phyloP scores from a whole-genome alignment of 23 tunicate genomes.

The Corella eumyota region DNA sequence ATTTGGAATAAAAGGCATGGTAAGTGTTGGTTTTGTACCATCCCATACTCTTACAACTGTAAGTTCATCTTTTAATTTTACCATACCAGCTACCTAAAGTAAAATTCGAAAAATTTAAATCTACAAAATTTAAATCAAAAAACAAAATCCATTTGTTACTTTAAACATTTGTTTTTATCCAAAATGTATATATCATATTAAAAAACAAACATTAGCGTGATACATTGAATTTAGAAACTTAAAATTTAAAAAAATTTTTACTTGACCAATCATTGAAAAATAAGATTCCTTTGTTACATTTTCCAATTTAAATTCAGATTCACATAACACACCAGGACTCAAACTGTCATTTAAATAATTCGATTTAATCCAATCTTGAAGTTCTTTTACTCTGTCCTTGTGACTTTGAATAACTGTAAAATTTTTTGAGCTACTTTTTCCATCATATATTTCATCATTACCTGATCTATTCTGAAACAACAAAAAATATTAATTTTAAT shows the following conservation, averaged over 20 bases:
- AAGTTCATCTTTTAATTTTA: neutral
- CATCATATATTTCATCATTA: slow-evolving; percentile 1
- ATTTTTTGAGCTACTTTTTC: slow-evolving; percentile 4
- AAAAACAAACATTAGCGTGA: too few species aligned
- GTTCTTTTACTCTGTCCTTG: slow-evolving; percentile 1
- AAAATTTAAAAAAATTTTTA: neutral
- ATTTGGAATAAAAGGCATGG: too few species aligned
- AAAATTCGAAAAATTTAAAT: neutral
- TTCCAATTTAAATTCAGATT: neutral
- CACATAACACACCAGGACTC: neutral
- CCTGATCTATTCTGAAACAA: too few species aligned
- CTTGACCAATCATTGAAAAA: slow-evolving; percentile 25
- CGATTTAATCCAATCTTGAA: slow-evolving; percentile 18
- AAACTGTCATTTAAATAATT: neutral
- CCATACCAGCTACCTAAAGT: neutral
- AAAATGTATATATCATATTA: too few species aligned
- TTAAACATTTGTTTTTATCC: too few species aligned
- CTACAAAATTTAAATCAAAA: neutral
- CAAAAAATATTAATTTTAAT: too few species aligned
- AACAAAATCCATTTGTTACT: neutral
- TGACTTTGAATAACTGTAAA: slow-evolving; percentile 20
- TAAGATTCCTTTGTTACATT: slow-evolving; percentile 10
- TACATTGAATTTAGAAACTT: too few species aligned
- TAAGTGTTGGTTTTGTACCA: too few species aligned
- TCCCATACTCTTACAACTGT: neutral